A percentile compares a stretch with the other conserved stretches of the same genome.
Evolutionary conservation across 2,797 vertebrate genomes (phyloP).

Genomic region (Orestias chungarensis): DNA sequence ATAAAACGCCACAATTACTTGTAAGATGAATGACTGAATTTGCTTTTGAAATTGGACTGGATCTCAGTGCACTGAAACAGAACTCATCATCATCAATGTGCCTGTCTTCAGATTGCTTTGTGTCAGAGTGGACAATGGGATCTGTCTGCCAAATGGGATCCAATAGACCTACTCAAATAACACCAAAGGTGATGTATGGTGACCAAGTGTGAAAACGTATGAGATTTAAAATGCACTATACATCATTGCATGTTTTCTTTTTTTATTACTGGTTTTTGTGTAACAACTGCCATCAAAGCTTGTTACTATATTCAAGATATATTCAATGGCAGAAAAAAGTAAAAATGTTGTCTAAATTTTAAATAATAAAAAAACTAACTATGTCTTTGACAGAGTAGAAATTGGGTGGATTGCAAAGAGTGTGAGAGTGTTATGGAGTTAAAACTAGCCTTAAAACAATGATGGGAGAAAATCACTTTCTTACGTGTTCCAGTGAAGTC

Average conservation of each 20-base stretch:
- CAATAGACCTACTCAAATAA: constrained; percentile 74
- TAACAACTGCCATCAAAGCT: constrained; percentile 34
- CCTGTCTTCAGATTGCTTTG: constrained; percentile 76
- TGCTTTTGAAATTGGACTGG: constrained; percentile 83
- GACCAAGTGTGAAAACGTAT: constrained; percentile 68
- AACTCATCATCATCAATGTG: constrained; percentile 83
- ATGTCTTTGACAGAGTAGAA: constrained; percentile 41
- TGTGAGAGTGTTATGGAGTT: constrained; percentile 18
- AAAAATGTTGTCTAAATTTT: constrained; percentile 35
- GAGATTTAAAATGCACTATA: constrained; percentile 61
- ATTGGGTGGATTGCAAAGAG: constrained; percentile 30
- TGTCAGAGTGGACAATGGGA: constrained; percentile 76
- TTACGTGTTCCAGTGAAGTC: constrained; percentile 27
- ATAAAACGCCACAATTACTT: constrained; percentile 84
- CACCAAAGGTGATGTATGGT: constrained; percentile 74
- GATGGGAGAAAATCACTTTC: constrained; percentile 25
- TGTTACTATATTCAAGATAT: constrained; percentile 28
- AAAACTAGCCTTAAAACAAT: constrained; percentile 24
- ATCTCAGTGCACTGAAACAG: constrained; percentile 78
- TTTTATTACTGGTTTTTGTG: constrained; percentile 36
- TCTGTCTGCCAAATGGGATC: constrained; percentile 79
- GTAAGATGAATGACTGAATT: constrained; percentile 84
- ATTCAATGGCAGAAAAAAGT: constrained; percentile 6
- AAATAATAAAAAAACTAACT: too few relatives aligned
- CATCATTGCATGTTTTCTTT: constrained; percentile 59